Percentiles rank a stretch among this genome's conserved stretches.
Evolutionary conservation across 2,113 vertebrate genomes (phyloP).

Genomic region (Dendrocopos noguchii): DNA sequence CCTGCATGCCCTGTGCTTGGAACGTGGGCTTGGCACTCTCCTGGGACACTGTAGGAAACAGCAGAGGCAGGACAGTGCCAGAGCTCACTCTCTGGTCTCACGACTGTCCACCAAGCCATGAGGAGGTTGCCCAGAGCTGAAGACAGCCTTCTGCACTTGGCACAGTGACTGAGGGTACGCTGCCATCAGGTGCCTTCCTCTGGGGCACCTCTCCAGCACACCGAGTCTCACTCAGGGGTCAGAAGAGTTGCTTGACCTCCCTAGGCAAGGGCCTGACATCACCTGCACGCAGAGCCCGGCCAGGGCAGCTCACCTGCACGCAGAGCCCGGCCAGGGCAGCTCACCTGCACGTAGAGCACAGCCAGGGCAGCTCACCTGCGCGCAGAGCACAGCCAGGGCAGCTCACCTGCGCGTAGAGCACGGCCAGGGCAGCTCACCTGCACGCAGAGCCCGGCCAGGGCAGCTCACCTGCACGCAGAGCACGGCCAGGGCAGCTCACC

Average conservation of each 20-base stretch:
- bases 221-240: background rate
- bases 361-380: too few species aligned
- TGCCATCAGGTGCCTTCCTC: background rate
- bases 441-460: too few species aligned
- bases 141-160: background rate
- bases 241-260: background rate
- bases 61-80: background rate
- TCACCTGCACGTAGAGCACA: too few species aligned
- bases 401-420: too few species aligned
- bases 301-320: too few species aligned
- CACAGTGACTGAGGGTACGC: background rate
- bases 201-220: background rate
- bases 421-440: too few species aligned
- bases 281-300: too few species aligned
- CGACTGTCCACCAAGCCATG: background rate
- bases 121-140: background rate
- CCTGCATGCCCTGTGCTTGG: background rate
- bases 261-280: background rate
- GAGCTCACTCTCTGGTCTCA: background rate
- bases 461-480: too few species aligned
- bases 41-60: background rate
- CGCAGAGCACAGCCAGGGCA: too few species aligned
- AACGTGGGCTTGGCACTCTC: background rate
- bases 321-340: too few species aligned
- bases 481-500: too few species aligned